phyloP scores from a whole-genome alignment of 92 coral and sea anemone species.

The Porites evermanni region DNA sequence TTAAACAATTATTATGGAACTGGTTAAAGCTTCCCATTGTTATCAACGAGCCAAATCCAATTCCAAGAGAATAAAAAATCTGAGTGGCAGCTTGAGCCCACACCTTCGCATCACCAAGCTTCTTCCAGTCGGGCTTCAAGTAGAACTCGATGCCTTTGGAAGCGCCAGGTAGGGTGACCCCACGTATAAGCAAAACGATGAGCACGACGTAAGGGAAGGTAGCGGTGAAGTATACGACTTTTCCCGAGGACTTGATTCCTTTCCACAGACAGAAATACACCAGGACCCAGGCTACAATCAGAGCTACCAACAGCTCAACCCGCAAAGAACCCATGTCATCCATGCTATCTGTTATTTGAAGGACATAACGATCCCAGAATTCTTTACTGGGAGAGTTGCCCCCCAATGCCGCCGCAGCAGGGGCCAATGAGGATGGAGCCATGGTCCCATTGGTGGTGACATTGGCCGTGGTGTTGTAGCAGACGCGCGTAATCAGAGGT shows the following conservation, averaged over 20 bases:
- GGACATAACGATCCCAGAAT: slow-evolving; percentile 92
- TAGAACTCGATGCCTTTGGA: slow-evolving; percentile 88
- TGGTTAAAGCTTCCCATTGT: slow-evolving; percentile 97
- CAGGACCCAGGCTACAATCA: slow-evolving; percentile 92
- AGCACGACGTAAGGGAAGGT: slow-evolving; percentile 97
- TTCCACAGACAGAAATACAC: slow-evolving; percentile 99
- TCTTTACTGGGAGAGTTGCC: slow-evolving; percentile 91
- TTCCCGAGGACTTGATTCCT: slow-evolving; percentile 99
- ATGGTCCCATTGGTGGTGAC: slow-evolving; percentile 66
- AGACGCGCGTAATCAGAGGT: background rate
- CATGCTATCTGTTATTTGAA: slow-evolving; percentile 76
- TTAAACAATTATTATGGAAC: slow-evolving; percentile 95
- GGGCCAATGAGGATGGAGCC: slow-evolving; percentile 43
- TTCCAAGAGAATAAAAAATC: slow-evolving; percentile 97
- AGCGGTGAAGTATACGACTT: slow-evolving; percentile 99
- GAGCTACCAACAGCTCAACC: slow-evolving; percentile 87
- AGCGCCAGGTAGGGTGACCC: slow-evolving; percentile 96
- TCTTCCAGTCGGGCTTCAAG: slow-evolving; percentile 90
- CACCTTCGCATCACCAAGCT: slow-evolving; percentile 89
- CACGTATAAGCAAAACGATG: slow-evolving; percentile 87
- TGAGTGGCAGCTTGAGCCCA: slow-evolving; percentile 99
- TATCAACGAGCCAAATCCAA: slow-evolving; percentile 97
- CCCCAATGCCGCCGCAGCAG: slow-evolving; percentile 17
- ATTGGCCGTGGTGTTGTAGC: slow-evolving; percentile 40
- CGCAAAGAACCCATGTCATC: slow-evolving; percentile 82